Evolutionary conservation across 2,113 vertebrate genomes (phyloP), one percentile per base, ranked within the genome.

Genomic region (Sinocyclocheilus rhinocerous): DNA sequence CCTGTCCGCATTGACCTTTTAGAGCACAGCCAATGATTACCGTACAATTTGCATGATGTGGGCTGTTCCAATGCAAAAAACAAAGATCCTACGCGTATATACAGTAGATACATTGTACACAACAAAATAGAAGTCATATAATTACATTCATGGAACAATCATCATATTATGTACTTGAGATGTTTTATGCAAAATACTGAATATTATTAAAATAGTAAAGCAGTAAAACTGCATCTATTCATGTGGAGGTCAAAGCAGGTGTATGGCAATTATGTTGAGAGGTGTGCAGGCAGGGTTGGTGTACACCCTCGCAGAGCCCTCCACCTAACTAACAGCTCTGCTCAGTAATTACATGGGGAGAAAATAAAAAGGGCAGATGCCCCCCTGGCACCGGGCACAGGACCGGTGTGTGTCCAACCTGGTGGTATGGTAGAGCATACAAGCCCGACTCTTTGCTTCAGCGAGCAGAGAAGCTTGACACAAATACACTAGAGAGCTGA

Each of bases 331-430:
- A 78, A 76, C 83, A 83, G 70, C 76, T 83, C 84, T 85, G 72
- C 42, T 50, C 83, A 88, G 86, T 85, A 82, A 80, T 86, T 84
- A 84, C 83, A 88, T 83, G 81, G 80, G 84, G 87, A 86, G 87
- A 89, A 86, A 84, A 89, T 89, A 88, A 90, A 88, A 87, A 88
- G 87, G 87, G 75, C 89, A 90, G 89, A 88, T 88, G 89, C 89
- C 89, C 89, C 78, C 67, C 81, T 90, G 89, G 89, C 87, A 83
- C 87, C 26, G 24, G 36, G 80, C 61, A 75, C 48, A 29, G 22
- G 70, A 36, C 81, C 42, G 4, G 57, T 86, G 57, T 67, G 42
- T 76, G 42, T 87, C 15, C 81, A 73, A 84, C 67, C 87, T 81
- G 70, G 59, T 16, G 48, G 55, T 76, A 82, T 79, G 11, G n/a